Evolutionary conservation across 2,797 vertebrate species (phyloP), one percentile per base, ranked within the genome.

Genomic region (Danio jaintianensis): DNA sequence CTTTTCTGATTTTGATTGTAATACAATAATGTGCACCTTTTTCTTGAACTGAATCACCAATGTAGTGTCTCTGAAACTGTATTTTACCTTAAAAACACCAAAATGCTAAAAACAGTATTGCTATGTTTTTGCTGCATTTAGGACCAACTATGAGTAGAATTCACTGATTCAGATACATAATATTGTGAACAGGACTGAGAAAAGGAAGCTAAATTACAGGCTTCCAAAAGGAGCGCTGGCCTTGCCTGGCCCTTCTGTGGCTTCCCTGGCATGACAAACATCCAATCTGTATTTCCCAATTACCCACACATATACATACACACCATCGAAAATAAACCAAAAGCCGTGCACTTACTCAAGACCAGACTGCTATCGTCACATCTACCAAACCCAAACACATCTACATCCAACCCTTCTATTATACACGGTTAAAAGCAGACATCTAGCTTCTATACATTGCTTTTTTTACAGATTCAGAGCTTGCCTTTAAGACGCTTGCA

Each of bases 141-240:
- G 4, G 50, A 13, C 42, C 15, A 67, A 47, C 63, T 68, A 43
- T n/a, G 7, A 16, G 20, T 47, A 48, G 18, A 16, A 69, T 55
- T 77, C 20, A 20, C 42, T 40, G n/a, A 66, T 43, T 72, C 29
- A 52, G 38, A 43, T 7, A 42, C 70, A 62, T 18, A 50, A 42
- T 22, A 18, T 76, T 48, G 43, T 50, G 40, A 20, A 72, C 36
- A 66, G 4, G 22, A 52, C 61, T 13, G 63, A 73, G 36, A 72
- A 68, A 80, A 71, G 38, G 52, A 72, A 63, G 72, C 58, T 43
- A 82, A 87, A 85, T 85, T 84, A 84, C 80, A 85, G 56, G 75
- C 70, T 85, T 82, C 80, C 75, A 82, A 79, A 82, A 75, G 6
- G 22, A 80, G 62, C 7, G 40, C 73, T 72, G 72, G 56, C 43